These are phyloP conservation scores for Iguana delicatissima DNA, from an alignment of 2,797 vertebrate species.

Conservation along the genomic window DNA sequence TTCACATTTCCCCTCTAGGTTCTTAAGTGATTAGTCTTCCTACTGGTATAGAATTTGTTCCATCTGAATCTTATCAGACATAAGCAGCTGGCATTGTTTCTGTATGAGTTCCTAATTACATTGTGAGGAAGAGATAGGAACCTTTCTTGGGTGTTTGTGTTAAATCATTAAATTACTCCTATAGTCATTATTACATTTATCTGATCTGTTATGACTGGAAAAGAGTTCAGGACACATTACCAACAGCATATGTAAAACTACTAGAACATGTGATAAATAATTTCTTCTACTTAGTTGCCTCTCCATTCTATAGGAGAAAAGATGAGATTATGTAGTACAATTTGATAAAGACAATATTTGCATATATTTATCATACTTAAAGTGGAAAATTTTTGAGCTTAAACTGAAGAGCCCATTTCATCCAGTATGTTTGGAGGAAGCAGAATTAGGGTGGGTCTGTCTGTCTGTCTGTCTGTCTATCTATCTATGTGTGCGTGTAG, in stretches of 20 bases:
- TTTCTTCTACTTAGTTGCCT: neutral
- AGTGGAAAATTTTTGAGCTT: neutral
- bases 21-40: neutral
- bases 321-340: neutral
- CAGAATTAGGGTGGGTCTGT: too few relatives aligned
- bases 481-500: too few relatives aligned
- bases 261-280: conserved; percentile 19
- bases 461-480: too few relatives aligned
- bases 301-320: neutral
- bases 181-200: conserved; percentile 22
- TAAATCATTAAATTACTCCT: conserved; percentile 12
- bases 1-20: neutral
- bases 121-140: neutral
- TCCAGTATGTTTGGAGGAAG: neutral
- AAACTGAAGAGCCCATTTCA: neutral
- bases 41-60: neutral
- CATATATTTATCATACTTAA: neutral
- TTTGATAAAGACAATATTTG: neutral
- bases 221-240: conserved; percentile 9
- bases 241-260: conserved; percentile 40
- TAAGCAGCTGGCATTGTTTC: conserved; percentile 33
- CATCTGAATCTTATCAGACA: conserved; percentile 36
- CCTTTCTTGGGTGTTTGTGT: neutral
- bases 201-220: conserved; percentile 34
- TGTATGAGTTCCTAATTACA: conserved; percentile 28